A percentile compares a stretch with the other conserved stretches of the same genome.
phyloP scores from a whole-genome alignment of 2,113 vertebrate genomes.

The Gobius niger region DNA sequence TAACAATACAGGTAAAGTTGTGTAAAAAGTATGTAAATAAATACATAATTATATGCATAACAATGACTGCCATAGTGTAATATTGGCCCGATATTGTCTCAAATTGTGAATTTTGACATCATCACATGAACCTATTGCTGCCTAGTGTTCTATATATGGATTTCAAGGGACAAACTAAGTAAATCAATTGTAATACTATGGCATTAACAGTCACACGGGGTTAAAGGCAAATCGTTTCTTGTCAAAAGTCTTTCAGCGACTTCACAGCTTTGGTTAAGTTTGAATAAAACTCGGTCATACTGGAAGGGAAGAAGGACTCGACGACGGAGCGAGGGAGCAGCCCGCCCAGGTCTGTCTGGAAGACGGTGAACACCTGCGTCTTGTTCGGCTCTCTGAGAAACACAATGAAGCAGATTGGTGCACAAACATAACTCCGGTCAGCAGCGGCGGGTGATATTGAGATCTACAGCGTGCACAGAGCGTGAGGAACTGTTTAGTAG shows the following conservation, averaged over 20 bases:
- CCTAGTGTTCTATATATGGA: background rate
- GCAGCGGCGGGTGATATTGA: too few relatives aligned
- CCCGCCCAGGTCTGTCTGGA: slow-evolving; percentile 93
- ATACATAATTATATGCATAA: too few relatives aligned
- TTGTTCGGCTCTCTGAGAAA: slow-evolving; percentile 82
- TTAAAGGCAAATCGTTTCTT: background rate
- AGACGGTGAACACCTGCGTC: slow-evolving; percentile 87
- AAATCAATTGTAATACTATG: background rate
- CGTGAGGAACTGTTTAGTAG: background rate
- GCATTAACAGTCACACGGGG: background rate
- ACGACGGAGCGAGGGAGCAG: slow-evolving; percentile 88
- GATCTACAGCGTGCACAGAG: background rate
- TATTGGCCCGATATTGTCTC: too few relatives aligned
- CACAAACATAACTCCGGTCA: background rate
- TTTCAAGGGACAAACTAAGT: background rate
- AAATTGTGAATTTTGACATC: too few relatives aligned
- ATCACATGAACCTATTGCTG: too few relatives aligned
- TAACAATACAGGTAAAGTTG: background rate
- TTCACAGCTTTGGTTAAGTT: slow-evolving; percentile 85
- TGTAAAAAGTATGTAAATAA: background rate
- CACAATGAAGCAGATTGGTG: background rate
- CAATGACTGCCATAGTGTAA: too few relatives aligned
- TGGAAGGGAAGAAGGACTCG: slow-evolving; percentile 92
- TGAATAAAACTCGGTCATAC: slow-evolving; percentile 86
- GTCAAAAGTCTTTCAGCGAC: slow-evolving; percentile 71